These are phyloP conservation scores for Rhinichthys klamathensis DNA, from an alignment of 2,113 vertebrate genomes.

Conservation along the genomic window DNA sequence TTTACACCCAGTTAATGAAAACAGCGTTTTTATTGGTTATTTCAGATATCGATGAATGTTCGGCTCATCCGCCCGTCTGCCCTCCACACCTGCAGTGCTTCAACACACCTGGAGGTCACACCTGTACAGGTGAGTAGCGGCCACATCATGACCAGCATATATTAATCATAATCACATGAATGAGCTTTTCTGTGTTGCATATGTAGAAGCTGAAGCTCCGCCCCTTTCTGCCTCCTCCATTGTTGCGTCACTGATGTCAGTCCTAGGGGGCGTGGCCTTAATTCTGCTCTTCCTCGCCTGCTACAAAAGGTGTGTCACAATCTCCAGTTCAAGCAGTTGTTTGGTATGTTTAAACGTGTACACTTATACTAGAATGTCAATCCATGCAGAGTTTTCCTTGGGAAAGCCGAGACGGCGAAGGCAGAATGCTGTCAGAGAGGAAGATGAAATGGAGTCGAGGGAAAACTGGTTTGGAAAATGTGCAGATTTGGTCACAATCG, in stretches of 20 bases:
- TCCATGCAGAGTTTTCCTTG: slow-evolving; percentile 40
- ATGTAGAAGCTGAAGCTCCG: slow-evolving; percentile 62
- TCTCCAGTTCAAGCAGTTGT: not conserved
- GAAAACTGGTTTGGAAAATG: slow-evolving; percentile 7
- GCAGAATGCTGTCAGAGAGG: slow-evolving; percentile 49
- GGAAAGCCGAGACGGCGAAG: not conserved
- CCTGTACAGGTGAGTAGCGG: slow-evolving; percentile 57
- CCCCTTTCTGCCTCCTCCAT: slow-evolving; percentile 61
- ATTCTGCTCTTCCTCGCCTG: slow-evolving; percentile 64
- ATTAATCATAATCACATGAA: not conserved
- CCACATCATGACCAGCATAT: not conserved
- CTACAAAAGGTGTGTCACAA: slow-evolving; percentile 65
- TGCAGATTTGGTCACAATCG: not conserved
- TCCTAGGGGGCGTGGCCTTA: slow-evolving; percentile 62
- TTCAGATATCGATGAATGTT: slow-evolving; percentile 78
- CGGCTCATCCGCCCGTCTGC: slow-evolving; percentile 63
- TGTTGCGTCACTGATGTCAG: slow-evolving; percentile 65
- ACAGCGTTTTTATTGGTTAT: not conserved
- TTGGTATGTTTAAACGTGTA: not conserved
- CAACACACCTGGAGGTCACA: slow-evolving; percentile 73
- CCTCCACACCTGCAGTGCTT: slow-evolving; percentile 66
- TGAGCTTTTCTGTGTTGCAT: not conserved
- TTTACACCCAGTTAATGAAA: not conserved
- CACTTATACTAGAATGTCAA: not conserved
- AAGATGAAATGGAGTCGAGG: not conserved